Evolutionary conservation across 2,797 vertebrate species (phyloP).

Genomic region (Lithobates sylvaticus): DNA sequence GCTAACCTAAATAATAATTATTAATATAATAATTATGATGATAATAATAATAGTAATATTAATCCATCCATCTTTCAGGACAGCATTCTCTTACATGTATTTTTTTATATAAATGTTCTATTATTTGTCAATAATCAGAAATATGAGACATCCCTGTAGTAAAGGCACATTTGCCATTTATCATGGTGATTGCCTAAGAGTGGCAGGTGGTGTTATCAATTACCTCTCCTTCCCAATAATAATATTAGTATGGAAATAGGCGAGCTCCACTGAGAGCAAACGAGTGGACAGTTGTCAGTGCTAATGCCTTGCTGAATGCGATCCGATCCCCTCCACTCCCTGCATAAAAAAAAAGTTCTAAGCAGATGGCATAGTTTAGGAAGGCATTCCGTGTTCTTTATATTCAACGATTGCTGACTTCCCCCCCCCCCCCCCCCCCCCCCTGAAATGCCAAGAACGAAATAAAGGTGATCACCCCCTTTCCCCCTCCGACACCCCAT

Average conservation of each 20-base stretch:
- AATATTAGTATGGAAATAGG: conserved; percentile 83
- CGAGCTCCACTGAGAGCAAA: conserved; percentile 74
- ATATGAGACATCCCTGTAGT: conserved; percentile 77
- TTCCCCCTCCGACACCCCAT: background rate
- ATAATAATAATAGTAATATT: background rate
- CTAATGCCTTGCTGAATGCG: background rate
- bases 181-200: conserved; percentile 70
- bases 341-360: conserved; percentile 11
- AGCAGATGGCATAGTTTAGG: conserved; percentile 10
- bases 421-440: background rate
- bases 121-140: conserved; percentile 51
- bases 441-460: background rate
- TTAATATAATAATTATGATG: background rate
- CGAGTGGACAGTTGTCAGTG: conserved; percentile 61
- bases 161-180: conserved; percentile 80
- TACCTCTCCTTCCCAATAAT: conserved; percentile 83
- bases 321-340: background rate
- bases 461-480: conserved; percentile 1
- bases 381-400: background rate
- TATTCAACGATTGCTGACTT: background rate
- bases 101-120: background rate
- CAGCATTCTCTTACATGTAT: too few species aligned
- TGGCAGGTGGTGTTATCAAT: conserved; percentile 84
- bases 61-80: too few species aligned
- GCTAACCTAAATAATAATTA: too few species aligned